phyloP scores from a whole-genome alignment of 2,113 vertebrate species.

The Gymnogyps californianus region DNA sequence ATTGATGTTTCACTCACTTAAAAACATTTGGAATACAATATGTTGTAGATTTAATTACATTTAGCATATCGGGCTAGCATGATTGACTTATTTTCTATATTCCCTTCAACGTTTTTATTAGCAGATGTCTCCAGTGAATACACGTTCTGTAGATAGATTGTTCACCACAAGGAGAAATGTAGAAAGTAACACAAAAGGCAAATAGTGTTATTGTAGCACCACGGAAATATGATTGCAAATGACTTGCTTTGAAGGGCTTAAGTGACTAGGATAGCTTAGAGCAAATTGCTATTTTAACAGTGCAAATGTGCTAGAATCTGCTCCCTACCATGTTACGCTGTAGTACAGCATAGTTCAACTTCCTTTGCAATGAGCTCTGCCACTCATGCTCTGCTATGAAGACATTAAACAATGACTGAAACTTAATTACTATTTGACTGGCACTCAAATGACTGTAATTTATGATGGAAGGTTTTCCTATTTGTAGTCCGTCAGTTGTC shows the following conservation, averaged over 20 bases:
- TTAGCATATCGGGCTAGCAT: neutral
- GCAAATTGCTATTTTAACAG: neutral
- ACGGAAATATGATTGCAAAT: neutral
- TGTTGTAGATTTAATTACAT: neutral
- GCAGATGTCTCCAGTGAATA: neutral
- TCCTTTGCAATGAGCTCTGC: neutral
- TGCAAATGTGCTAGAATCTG: neutral
- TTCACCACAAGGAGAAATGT: neutral
- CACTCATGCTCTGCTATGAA: neutral
- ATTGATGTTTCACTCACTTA: neutral
- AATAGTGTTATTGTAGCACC: neutral
- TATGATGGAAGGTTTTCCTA: neutral
- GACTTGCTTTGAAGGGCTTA: neutral
- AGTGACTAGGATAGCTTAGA: neutral
- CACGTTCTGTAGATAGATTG: accelerated
- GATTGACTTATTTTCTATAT: neutral
- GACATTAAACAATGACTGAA: neutral
- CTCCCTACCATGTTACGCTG: neutral
- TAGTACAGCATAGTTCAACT: neutral
- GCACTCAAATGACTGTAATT: neutral
- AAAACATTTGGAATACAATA: neutral
- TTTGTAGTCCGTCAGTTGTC: neutral
- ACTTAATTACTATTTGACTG: neutral
- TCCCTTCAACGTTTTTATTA: neutral
- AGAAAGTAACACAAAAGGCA: neutral